Conservation (phyloP, 2,797 vertebrate genomes). For the Sphenodon punctatus region DNA sequence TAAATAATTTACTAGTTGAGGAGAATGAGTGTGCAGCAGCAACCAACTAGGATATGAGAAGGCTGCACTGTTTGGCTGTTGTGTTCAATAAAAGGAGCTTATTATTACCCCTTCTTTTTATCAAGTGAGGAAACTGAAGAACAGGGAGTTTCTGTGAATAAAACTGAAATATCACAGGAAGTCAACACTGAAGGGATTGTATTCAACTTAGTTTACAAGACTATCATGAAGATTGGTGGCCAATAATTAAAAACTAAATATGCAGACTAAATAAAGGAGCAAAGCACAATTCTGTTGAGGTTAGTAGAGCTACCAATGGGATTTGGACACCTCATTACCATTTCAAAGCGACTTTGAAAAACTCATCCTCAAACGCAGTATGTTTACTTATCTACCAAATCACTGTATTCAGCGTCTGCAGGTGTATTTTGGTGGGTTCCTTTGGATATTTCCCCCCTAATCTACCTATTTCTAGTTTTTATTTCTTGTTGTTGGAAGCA, state of each 20-base stretch:
- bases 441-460: too few relatives aligned
- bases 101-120: background rate
- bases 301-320: slow-evolving; percentile 6
- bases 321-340: too few relatives aligned
- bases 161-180: background rate
- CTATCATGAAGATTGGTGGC: slow-evolving; percentile 65
- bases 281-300: slow-evolving; percentile 47
- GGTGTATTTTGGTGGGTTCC: too few relatives aligned
- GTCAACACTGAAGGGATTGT: background rate
- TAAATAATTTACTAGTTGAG: too few relatives aligned
- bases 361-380: too few relatives aligned
- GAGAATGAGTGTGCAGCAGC: background rate
- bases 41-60: background rate
- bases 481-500: too few relatives aligned
- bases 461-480: too few relatives aligned
- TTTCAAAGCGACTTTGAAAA: slow-evolving; percentile 30
- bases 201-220: slow-evolving; percentile 38
- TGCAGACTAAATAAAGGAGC: slow-evolving; percentile 60
- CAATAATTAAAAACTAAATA: slow-evolving; percentile 50
- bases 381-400: background rate
- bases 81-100: background rate
- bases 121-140: background rate
- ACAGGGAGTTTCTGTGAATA: background rate
- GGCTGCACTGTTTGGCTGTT: too few relatives aligned
- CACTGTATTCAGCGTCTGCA: background rate